Conservation (phyloP, 1,140 invertebrate genomes). For the Ostrea edulis region DNA sequence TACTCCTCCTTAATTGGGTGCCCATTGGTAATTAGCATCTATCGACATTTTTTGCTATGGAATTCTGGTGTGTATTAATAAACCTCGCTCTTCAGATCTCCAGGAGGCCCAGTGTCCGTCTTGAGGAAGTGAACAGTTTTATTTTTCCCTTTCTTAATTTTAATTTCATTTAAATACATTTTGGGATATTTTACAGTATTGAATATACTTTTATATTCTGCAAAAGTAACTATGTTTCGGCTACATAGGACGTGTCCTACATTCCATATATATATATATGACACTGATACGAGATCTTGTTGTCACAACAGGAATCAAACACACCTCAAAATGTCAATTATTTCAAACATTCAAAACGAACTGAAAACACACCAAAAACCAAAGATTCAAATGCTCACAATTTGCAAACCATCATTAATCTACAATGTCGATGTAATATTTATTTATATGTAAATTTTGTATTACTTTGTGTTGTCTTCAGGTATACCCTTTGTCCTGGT, state of each 20-base stretch:
- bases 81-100: no score
- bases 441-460: not conserved
- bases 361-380: conserved; percentile 10
- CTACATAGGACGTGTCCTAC: not conserved
- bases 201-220: no score
- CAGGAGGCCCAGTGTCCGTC: no score
- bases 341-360: conserved; percentile 22
- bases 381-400: not conserved
- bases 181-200: no score
- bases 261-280: conserved; percentile 2
- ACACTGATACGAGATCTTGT: conserved; percentile 18
- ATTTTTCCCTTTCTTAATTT: no score
- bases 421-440: not conserved
- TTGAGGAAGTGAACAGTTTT: no score
- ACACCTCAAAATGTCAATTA: conserved; percentile 33
- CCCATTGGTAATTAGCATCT: no score
- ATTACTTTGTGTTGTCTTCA: not conserved
- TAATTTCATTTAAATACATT: no score
- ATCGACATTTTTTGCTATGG: no score
- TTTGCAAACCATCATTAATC: not conserved
- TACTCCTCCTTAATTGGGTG: no score
- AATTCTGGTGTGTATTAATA: no score
- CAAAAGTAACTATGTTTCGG: not conserved
- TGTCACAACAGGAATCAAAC: conserved; percentile 2
- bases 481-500: not conserved